Percentiles rank a stretch among this genome's conserved stretches.
phyloP scores from a whole-genome alignment of 1,140 invertebrate genomes.

The Dufourea novaeangliae region DNA sequence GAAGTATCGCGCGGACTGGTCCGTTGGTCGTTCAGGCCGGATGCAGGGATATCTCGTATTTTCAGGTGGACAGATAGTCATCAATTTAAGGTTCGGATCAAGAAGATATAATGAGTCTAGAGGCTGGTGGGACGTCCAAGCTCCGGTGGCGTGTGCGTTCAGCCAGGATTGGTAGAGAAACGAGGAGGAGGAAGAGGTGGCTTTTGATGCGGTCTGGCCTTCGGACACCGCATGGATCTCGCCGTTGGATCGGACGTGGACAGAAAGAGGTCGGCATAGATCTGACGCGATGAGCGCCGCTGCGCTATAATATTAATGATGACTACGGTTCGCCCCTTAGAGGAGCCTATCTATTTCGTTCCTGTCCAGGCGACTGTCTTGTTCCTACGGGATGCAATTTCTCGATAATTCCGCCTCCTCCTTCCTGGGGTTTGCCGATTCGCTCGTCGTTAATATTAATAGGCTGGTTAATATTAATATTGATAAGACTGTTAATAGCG shows the following conservation, averaged over 20 bases:
- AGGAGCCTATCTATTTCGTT: constrained; percentile 59
- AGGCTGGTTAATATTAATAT: constrained; percentile 52
- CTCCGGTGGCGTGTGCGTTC: constrained; percentile 47
- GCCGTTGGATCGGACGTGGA: constrained; percentile 59
- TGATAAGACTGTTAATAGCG: constrained; percentile 40
- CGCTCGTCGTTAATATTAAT: constrained; percentile 48
- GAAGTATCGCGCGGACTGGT: not conserved
- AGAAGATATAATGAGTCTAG: constrained; percentile 58
- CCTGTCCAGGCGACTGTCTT: constrained; percentile 59
- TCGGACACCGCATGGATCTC: constrained; percentile 56
- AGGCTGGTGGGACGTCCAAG: constrained; percentile 28
- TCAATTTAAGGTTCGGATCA: constrained; percentile 63
- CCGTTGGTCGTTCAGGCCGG: constrained; percentile 1
- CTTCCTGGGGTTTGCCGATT: constrained; percentile 6
- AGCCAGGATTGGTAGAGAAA: constrained; percentile 35
- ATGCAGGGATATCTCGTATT: constrained; percentile 38
- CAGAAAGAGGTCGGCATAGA: constrained; percentile 75
- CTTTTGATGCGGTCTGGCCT: constrained; percentile 62
- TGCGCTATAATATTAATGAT: constrained; percentile 76
- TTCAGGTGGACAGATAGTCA: constrained; percentile 52
- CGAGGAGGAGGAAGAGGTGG: constrained; percentile 28
- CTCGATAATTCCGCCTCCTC: constrained; percentile 48
- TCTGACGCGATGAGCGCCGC: constrained; percentile 74
- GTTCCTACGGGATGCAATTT: constrained; percentile 61
- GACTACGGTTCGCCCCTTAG: constrained; percentile 63